Evolutionary conservation across 2,113 vertebrate genomes (phyloP), one percentile per base, ranked within the genome.

Genomic region (Zosterops hypoxanthus): DNA sequence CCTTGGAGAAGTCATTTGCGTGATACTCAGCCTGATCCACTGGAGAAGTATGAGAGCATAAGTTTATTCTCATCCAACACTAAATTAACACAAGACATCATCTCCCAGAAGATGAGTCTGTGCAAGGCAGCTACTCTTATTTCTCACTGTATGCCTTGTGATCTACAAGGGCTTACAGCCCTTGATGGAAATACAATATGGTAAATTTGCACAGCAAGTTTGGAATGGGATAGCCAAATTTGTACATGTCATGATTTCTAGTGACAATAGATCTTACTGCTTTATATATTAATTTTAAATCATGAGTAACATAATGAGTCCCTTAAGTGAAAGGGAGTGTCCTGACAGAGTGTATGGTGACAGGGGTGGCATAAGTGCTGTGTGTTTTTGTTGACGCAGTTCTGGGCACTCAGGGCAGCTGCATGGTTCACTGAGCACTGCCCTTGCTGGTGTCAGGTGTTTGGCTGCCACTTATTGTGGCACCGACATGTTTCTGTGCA

Each of bases 1-100:
- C 71, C 63, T 92, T 1, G 5, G 82, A 73, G 42, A 86, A 91
- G 41, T 93, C 33, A 75, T 81, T 90, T 90, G 91, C 24, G 60
- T 88, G 79, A 93, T 60, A 39, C 83, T 78, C 59, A 83, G 86
- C 64, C 34, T 55, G 52, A 71, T 77, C 71, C 52, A 63, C 28
- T 73, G 61, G 72, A 90, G 80, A 64, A 80, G 76, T 56, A 88
- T 92, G 95, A 94, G 72, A 78, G 47, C 82, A 63, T 88, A 81
- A 81, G 33, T 88, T 96, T 93, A 86, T 86, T 94, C 80, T 93
- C 68, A 92, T 95, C 91, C 86, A 90, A 52, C 14, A 8, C 80
- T 90, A 86, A 96, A 94, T 86, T 94, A 92, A 86, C 22, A 36
- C 47, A 78, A 90, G 82, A 33, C 80, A 46, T 94, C 88, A 71